These are phyloP conservation scores for Cephus sareptanus DNA, from an alignment of 2,888 invertebrate species.

Conservation along the genomic window DNA sequence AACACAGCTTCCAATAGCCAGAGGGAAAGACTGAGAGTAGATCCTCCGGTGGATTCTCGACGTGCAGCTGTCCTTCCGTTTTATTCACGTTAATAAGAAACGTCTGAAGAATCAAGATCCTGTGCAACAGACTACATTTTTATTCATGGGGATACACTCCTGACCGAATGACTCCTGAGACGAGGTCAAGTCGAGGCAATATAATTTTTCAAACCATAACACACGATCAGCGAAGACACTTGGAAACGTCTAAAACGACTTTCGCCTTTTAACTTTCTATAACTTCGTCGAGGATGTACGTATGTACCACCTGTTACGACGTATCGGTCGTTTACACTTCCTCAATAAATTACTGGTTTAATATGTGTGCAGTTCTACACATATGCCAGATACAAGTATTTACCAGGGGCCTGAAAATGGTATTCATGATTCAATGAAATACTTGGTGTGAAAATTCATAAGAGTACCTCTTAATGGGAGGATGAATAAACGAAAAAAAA, in stretches of 20 bases:
- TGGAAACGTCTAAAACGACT: background rate
- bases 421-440: background rate
- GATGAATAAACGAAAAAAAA: background rate
- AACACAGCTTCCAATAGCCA: background rate
- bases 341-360: background rate
- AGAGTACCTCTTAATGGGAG: background rate
- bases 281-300: background rate
- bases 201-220: background rate
- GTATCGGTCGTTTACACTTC: background rate
- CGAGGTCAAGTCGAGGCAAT: background rate
- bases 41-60: background rate
- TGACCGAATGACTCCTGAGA: background rate
- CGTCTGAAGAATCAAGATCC: background rate
- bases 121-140: background rate
- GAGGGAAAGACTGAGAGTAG: background rate
- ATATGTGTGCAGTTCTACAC: background rate
- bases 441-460: background rate
- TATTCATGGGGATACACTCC: background rate
- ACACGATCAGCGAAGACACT: background rate
- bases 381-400: background rate
- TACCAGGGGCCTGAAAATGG: background rate
- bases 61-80: background rate
- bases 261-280: background rate
- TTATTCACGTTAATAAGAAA: background rate
- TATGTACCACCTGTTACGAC: background rate